Evolutionary conservation across 2,888 invertebrate species (phyloP).

Genomic region (Lycocerus yunnanus): DNA sequence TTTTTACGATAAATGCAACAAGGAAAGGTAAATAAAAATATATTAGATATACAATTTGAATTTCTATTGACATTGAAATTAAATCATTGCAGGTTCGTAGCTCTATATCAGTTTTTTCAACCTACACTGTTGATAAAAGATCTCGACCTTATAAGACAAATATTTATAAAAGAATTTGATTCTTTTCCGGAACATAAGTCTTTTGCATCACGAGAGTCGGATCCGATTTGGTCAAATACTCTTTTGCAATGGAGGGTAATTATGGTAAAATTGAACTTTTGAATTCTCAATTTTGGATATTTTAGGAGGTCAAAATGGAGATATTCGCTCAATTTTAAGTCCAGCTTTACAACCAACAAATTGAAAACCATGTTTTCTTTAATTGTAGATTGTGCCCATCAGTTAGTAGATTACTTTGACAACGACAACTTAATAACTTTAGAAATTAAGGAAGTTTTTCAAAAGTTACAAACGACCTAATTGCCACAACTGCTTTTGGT

Average conservation of each 20-base stretch:
- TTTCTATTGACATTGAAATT: background rate
- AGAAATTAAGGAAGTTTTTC: slow-evolving; percentile 2
- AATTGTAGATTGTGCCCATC: slow-evolving; percentile 30
- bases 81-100: background rate
- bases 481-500: too few species aligned
- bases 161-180: background rate
- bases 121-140: background rate
- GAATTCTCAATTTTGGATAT: too few species aligned
- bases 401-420: slow-evolving; percentile 28
- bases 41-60: too few species aligned
- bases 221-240: background rate
- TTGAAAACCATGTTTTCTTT: slow-evolving; percentile 33
- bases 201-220: background rate
- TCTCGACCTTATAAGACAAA: background rate
- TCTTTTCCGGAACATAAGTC: too few species aligned
- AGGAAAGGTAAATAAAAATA: background rate
- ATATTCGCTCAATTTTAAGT: slow-evolving; percentile 33
- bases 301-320: slow-evolving; percentile 32
- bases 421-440: background rate
- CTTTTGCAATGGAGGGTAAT: background rate
- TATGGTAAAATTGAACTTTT: slow-evolving; percentile 12
- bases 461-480: slow-evolving; percentile 55
- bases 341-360: slow-evolving; percentile 38
- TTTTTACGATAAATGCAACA: background rate
- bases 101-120: background rate